Conservation (phyloP, 1,140 invertebrate genomes). For the Drosophila pachea region DNA sequence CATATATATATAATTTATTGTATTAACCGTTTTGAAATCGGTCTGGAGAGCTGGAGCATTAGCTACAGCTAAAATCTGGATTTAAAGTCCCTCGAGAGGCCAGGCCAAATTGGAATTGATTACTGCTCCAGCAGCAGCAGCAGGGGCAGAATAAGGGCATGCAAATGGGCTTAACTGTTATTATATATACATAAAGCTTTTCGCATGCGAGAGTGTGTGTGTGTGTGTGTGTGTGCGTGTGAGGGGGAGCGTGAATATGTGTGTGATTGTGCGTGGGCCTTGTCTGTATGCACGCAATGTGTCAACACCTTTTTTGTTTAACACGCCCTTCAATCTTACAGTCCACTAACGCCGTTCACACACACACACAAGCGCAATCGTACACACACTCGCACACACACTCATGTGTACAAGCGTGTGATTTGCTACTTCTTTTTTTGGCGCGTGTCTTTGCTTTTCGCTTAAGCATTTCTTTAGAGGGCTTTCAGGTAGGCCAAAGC, state of each 20-base stretch:
- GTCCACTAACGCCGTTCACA: slow-evolving; percentile 47
- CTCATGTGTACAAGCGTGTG: slow-evolving; percentile 38
- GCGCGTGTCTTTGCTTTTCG: slow-evolving; percentile 51
- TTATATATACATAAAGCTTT: slow-evolving; percentile 46
- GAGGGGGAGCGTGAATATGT: not conserved
- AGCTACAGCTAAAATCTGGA: not conserved
- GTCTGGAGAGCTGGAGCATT: not conserved
- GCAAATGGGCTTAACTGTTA: slow-evolving; percentile 66
- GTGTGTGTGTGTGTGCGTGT: not conserved
- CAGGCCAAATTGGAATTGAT: slow-evolving; percentile 67
- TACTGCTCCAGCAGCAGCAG: slow-evolving; percentile 43
- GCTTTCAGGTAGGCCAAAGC: slow-evolving; percentile 21
- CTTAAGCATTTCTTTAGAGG: slow-evolving; percentile 9
- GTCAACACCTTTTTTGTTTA: slow-evolving; percentile 67
- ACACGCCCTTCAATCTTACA: slow-evolving; percentile 49
- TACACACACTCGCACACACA: not conserved
- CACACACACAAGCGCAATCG: slow-evolving; percentile 26
- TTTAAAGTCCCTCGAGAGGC: not conserved
- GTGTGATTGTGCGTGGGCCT: not conserved
- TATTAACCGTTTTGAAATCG: not conserved
- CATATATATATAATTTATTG: no score
- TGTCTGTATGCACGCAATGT: slow-evolving; percentile 54
- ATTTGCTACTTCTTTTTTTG: slow-evolving; percentile 26
- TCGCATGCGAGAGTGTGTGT: not conserved
- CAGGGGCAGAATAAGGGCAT: slow-evolving; percentile 29